Evolutionary conservation across 2,113 vertebrate genomes (phyloP).

Genomic region (Gavialis gangeticus): DNA sequence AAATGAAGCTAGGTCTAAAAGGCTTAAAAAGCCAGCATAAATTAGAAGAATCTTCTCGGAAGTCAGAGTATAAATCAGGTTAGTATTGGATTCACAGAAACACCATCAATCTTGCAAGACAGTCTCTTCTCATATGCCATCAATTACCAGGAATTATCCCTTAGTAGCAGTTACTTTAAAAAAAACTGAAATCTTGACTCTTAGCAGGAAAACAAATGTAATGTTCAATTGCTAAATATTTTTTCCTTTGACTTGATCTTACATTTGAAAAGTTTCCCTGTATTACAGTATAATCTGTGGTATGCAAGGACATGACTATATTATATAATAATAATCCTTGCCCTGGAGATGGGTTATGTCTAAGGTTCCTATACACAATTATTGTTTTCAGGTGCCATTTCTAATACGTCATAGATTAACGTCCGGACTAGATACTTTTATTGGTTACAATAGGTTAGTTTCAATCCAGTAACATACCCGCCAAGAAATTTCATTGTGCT

Average conservation of each 20-base stretch:
- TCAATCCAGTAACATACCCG: background rate
- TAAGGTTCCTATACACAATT: background rate
- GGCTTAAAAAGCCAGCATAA: background rate
- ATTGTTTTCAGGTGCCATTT: slow-evolving; percentile 25
- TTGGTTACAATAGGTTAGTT: background rate
- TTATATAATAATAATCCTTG: background rate
- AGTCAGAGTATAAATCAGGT: background rate
- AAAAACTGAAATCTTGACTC: background rate
- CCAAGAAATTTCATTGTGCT: slow-evolving; percentile 17
- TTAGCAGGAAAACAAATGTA: slow-evolving; percentile 28
- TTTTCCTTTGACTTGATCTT: slow-evolving; percentile 6
- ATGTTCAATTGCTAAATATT: slow-evolving; percentile 8
- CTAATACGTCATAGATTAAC: background rate
- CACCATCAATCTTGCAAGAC: background rate
- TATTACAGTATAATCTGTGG: slow-evolving; percentile 13
- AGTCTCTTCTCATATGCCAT: background rate
- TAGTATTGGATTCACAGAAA: background rate
- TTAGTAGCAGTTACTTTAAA: background rate
- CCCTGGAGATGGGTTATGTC: slow-evolving; percentile 42
- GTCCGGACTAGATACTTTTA: background rate
- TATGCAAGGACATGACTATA: background rate
- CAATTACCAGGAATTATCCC: background rate
- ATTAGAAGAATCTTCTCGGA: background rate
- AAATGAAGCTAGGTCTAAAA: background rate
- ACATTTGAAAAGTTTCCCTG: slow-evolving; percentile 15